A percentile compares a stretch with the other conserved stretches of the same genome.
These are phyloP conservation scores for Dendroctonus valens DNA, from an alignment of 1,140 invertebrate species.

Conservation along the genomic window DNA sequence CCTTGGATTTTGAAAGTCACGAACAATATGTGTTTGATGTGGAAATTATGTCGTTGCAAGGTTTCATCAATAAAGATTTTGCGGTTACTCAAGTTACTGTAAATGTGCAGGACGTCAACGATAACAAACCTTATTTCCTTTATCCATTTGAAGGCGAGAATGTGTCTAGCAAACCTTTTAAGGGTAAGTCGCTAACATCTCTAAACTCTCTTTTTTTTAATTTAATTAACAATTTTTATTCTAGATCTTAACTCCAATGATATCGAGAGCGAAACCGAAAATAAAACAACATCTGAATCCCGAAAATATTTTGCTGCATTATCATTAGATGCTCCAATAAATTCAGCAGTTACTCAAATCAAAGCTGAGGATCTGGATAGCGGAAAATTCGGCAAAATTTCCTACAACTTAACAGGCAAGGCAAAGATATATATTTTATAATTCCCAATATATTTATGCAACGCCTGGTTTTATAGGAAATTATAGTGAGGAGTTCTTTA, in stretches of 20 bases:
- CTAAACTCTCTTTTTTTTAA: neutral
- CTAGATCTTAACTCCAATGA: conserved; percentile 3
- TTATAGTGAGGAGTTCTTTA: conserved; percentile 67
- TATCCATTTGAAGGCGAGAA: conserved; percentile 54
- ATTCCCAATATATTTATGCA: neutral
- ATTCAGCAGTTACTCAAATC: conserved; percentile 72
- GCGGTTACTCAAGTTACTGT: conserved; percentile 75
- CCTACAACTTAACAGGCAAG: conserved; percentile 64
- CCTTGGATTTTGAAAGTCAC: conserved; percentile 73
- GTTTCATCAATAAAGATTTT: conserved; percentile 71
- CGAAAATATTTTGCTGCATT: conserved; percentile 72
- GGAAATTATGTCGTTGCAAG: conserved; percentile 70
- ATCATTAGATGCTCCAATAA: conserved; percentile 66
- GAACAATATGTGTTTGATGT: conserved; percentile 74
- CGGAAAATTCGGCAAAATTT: conserved; percentile 72
- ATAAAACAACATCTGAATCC: conserved; percentile 38
- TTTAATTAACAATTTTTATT: neutral
- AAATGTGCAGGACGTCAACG: conserved; percentile 82
- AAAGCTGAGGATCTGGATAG: conserved; percentile 80
- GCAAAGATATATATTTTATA: neutral
- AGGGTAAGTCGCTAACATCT: neutral
- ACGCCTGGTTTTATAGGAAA: conserved; percentile 46
- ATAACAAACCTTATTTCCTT: conserved; percentile 80
- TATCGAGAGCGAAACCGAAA: neutral
- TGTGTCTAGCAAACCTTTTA: neutral